A percentile compares a stretch with the other conserved stretches of the same genome.
Evolutionary conservation across 2,888 invertebrate genomes (phyloP).

Genomic region (Epsilonema sp.): DNA sequence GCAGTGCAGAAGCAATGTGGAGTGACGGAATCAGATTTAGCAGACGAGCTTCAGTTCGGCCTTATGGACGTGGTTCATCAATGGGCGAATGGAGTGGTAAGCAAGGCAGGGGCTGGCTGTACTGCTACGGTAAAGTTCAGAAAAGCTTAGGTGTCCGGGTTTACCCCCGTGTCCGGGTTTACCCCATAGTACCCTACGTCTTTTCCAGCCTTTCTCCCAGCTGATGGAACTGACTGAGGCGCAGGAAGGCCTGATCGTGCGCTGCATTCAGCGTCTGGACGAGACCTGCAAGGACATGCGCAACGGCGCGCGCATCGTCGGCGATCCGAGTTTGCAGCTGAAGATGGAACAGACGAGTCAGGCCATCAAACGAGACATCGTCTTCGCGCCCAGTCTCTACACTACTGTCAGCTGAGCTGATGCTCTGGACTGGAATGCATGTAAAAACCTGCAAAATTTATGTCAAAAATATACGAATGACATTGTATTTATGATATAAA

Average conservation of each 20-base stretch:
- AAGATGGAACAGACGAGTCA: slow-evolving; percentile 88
- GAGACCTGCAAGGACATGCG: slow-evolving; percentile 73
- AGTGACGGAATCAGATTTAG: slow-evolving; percentile 15
- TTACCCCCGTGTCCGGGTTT: too few relatives aligned
- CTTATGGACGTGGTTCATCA: slow-evolving; percentile 82
- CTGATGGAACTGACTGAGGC: slow-evolving; percentile 79
- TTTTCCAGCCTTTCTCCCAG: slow-evolving; percentile 58
- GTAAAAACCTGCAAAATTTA: too few relatives aligned
- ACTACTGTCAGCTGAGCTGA: too few relatives aligned
- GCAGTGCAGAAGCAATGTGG: slow-evolving; percentile 19
- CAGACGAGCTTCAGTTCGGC: slow-evolving; percentile 59
- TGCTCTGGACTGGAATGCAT: too few relatives aligned
- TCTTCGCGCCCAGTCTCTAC: slow-evolving; percentile 88
- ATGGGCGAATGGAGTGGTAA: slow-evolving; percentile 72
- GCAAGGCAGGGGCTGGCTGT: slow-evolving; percentile 11
- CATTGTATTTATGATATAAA: too few relatives aligned
- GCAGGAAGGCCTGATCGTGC: slow-evolving; percentile 90
- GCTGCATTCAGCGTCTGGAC: slow-evolving; percentile 85
- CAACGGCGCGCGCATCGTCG: slow-evolving; percentile 75
- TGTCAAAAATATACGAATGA: too few relatives aligned
- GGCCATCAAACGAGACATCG: slow-evolving; percentile 85
- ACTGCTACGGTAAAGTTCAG: too few relatives aligned
- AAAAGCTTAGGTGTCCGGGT: too few relatives aligned
- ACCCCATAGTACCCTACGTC: too few relatives aligned
- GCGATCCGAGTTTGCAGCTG: slow-evolving; percentile 66